Evolutionary conservation across 2,113 vertebrate species (phyloP).

Genomic region (Clupea harengus): DNA sequence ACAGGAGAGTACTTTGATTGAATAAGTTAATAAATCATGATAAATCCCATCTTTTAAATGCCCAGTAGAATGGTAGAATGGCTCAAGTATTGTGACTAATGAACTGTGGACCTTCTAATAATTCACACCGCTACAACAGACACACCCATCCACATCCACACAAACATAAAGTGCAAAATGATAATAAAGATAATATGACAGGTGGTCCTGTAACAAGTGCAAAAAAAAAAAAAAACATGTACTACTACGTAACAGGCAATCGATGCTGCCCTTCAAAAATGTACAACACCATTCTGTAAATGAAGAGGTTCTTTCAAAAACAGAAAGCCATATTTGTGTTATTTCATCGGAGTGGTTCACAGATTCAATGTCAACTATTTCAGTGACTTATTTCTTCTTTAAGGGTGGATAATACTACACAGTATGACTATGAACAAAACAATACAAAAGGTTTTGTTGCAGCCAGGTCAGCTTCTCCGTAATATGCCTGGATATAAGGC

Average conservation of each 20-base stretch:
- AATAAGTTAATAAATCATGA: background rate
- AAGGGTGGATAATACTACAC: conserved; percentile 47
- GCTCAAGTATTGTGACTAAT: background rate
- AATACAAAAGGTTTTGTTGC: conserved; percentile 73
- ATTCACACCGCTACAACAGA: conserved; percentile 55
- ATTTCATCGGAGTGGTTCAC: background rate
- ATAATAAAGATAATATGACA: background rate
- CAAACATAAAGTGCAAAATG: conserved; percentile 15
- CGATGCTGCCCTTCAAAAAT: conserved; percentile 71
- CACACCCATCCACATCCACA: conserved; percentile 50
- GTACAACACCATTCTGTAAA: conserved; percentile 75
- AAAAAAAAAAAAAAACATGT: background rate
- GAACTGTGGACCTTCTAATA: background rate
- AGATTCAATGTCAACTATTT: conserved; percentile 59
- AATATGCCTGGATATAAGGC: conserved; percentile 84
- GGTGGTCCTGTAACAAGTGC: conserved; percentile 1
- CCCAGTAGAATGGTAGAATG: background rate
- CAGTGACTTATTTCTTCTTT: conserved; percentile 15
- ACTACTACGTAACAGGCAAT: conserved; percentile 67
- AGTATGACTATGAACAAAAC: conserved; percentile 54
- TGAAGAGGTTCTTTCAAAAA: background rate
- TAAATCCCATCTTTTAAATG: background rate
- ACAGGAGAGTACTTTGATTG: background rate
- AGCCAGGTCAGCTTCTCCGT: conserved; percentile 82
- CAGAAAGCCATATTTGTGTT: background rate